phyloP scores from a whole-genome alignment of 2,888 invertebrate species.

The Lamproptera curius region DNA sequence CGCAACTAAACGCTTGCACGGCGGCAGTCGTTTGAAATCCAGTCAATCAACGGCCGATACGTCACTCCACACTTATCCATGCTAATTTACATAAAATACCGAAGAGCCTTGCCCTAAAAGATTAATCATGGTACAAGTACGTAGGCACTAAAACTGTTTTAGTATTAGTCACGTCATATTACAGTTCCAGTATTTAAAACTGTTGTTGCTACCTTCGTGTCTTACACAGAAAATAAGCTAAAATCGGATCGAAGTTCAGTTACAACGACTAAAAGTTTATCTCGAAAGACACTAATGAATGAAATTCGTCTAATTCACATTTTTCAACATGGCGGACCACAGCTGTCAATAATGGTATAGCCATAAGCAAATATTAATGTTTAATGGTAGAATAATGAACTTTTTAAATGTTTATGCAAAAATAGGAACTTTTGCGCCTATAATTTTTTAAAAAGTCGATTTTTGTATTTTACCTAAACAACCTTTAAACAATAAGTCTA shows the following conservation, averaged over 20 bases:
- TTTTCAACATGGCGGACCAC: conserved; percentile 58
- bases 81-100: conserved; percentile 65
- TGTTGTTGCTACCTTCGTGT: not conserved
- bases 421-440: too few relatives aligned
- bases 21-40: conserved; percentile 49
- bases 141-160: conserved; percentile 64
- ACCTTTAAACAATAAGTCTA: too few relatives aligned
- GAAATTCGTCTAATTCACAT: conserved; percentile 40
- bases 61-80: conserved; percentile 55
- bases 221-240: conserved; percentile 16
- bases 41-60: conserved; percentile 51
- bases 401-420: too few relatives aligned
- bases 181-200: not conserved
- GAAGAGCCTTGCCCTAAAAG: conserved; percentile 67
- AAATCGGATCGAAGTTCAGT: conserved; percentile 22
- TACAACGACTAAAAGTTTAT: conserved; percentile 22
- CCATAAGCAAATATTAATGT: too few relatives aligned
- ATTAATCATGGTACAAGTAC: conserved; percentile 68
- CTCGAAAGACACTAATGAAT: conserved; percentile 29
- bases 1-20: conserved; percentile 38
- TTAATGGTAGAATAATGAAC: too few relatives aligned
- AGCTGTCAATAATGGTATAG: conserved; percentile 42
- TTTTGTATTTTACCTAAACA: too few relatives aligned
- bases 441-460: too few relatives aligned
- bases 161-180: conserved; percentile 46